Evolutionary conservation across 1,140 invertebrate species (phyloP), one percentile per base, ranked within the genome.

Genomic region (Tenebrio molitor): DNA sequence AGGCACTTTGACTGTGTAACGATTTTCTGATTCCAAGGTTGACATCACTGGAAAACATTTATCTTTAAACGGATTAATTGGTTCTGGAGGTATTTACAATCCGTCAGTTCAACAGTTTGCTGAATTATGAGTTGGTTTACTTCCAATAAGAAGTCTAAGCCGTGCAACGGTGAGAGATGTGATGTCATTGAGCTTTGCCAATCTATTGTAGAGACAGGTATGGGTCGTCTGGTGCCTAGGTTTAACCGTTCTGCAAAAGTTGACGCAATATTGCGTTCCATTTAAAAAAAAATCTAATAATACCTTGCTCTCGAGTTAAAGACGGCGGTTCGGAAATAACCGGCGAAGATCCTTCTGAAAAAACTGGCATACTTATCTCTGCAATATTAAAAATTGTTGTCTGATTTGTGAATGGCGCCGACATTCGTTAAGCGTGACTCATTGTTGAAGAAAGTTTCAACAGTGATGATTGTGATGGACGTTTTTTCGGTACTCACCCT

Each of bases 1-100:
- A 0, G 89, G 88, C 1, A 89, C 86, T 74, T 86, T 85, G 1
- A 91, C 83, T 67, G 87, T 87, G 80, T 89, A 91, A 23, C 89
- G 84, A 78, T 90, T 90, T 80, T 90, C 89, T 0, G 89, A 89
- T 1, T 83, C 81, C 0, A 85, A 80, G 70, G 77, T 75, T 36
- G 81, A 62, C 46, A 83, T 66, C 62, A 83, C 81, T 83, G 25
- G 39, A 76, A 76, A 65, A 70, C 19, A 63, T 17, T 62, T 8
- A 14, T 29, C 25, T 29, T 3, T 29, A 29, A 29, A 34, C 8
- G 4, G 3, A 50, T 19, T 15, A 65, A 39, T 21, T 10, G 1
- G 29, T 12, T 21, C 12, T 14, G 7, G 1, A 42, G 25, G 1
- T 4, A 29, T 84, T 84, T 80, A 88, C 88, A 77, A 63, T 88